Base-by-base conservation (phyloP, 2,888 invertebrate species). In the Linyphia triangularis region DNA sequence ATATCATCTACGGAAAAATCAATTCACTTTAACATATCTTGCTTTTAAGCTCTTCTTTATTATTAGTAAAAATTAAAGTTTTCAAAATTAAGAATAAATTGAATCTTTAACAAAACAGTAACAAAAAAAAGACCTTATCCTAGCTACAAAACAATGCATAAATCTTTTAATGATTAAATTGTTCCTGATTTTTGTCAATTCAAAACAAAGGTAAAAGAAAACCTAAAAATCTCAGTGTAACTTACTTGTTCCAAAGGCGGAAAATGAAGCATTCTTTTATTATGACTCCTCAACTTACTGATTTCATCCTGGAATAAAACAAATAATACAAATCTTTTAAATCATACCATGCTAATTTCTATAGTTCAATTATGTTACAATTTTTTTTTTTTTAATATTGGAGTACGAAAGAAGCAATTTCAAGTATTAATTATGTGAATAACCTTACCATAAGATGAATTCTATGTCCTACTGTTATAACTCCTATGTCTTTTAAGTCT, bases 201-300 rank as follows among this genome's bases (percentile, higher is more conserved):
- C 26, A 65, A 9, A 10, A 24, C 22, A 24, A 65, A 65, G 10
- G 22, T 40, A 40, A 65, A 22, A 26, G 26, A 2, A 28, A 63
- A 28, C 0, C 57, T 57, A 24, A 22, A n/a, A n/a, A n/a, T n/a
- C n/a, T n/a, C n/a, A 51, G 16, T 51, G 10, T 57, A 7, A 59
- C 90, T 90, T 16, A 91, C 88, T 19, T 89, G 78, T 69, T 90
- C 88, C 22, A 93, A 90, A 26, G 93, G 93, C 5, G 93, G 93
- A 88, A 93, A 93, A 90, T 93, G 92, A 57, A 92, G 89, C 86
- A 93, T 91, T 77, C 92, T 90, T 88, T 92, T 91, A 85, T 93
- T 93, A 88, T 92, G 92, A 43, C 91, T 92, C 85, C 92, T 92
- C 79, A 93, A 89, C 70, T 92, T 89, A 69, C 92, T 92, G 28